A percentile compares a stretch with the other conserved stretches of the same genome.
Evolutionary conservation across 2,113 vertebrate species (phyloP).

Genomic region (Atractosteus spatula): DNA sequence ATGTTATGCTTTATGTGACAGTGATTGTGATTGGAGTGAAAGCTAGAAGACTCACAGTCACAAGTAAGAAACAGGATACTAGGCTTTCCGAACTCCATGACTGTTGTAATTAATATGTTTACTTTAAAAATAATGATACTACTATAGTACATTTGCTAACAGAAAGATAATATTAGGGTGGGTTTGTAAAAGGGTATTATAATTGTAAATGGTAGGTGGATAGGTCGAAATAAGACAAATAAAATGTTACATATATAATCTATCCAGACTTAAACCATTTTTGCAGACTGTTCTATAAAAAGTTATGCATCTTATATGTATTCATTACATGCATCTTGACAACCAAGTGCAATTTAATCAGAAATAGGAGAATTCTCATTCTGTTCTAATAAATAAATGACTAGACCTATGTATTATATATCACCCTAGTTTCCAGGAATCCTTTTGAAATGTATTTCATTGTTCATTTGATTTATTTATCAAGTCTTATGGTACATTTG

Average conservation of each 20-base stretch:
- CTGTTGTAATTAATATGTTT: too few species aligned
- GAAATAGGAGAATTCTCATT: conserved; percentile 78
- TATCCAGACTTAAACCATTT: conserved; percentile 15
- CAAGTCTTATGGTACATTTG: conserved; percentile 44
- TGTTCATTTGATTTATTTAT: conserved; percentile 78
- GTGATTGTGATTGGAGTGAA: too few species aligned
- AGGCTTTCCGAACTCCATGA: too few species aligned
- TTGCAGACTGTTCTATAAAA: conserved; percentile 5
- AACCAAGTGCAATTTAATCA: conserved; percentile 84
- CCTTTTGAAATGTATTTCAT: conserved; percentile 72
- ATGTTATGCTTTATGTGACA: too few species aligned
- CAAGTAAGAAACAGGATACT: too few species aligned
- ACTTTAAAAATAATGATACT: too few species aligned
- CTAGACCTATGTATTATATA: conserved; percentile 80
- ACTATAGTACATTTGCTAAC: too few species aligned
- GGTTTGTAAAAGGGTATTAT: too few species aligned
- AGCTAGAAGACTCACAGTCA: too few species aligned
- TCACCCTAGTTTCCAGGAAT: conserved; percentile 71
- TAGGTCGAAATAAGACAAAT: too few species aligned
- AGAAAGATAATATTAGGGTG: too few species aligned
- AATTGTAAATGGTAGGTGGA: too few species aligned
- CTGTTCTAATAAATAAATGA: conserved; percentile 81
- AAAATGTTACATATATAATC: conserved; percentile 3
- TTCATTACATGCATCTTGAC: conserved; percentile 80
- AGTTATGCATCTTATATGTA: conserved; percentile 74